Conservation (phyloP, 2,888 invertebrate species). For the Drosophila barbarae region DNA sequence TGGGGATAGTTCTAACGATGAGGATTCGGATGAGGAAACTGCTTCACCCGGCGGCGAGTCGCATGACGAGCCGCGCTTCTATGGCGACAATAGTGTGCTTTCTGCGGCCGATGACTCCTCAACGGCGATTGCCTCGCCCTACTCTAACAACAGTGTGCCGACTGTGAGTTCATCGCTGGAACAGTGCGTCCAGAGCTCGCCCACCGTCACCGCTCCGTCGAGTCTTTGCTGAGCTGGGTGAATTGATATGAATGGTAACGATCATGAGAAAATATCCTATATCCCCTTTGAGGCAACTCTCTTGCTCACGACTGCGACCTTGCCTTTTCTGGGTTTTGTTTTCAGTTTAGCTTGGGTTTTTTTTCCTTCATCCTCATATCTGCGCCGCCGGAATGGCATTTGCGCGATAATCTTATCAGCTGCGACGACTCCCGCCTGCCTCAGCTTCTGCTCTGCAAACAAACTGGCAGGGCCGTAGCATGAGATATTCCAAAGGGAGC, state of each 20-base stretch:
- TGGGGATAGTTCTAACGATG: slow-evolving; percentile 78
- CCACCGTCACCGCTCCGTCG: slow-evolving; percentile 7
- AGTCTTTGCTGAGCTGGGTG: slow-evolving; percentile 19
- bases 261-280: background rate
- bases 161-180: background rate
- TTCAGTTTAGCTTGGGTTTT: slow-evolving; percentile 3
- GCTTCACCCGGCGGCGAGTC: slow-evolving; percentile 61
- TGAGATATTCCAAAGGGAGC: slow-evolving; percentile 18
- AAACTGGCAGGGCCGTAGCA: slow-evolving; percentile 5
- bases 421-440: background rate
- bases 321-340: slow-evolving; percentile 12
- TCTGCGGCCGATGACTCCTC: slow-evolving; percentile 62
- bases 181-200: slow-evolving; percentile 8
- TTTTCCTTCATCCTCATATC: background rate
- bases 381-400: slow-evolving; percentile 6
- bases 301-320: slow-evolving; percentile 13
- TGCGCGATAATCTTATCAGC: slow-evolving; percentile 48
- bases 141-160: slow-evolving; percentile 39
- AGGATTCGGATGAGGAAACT: slow-evolving; percentile 79
- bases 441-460: slow-evolving; percentile 35
- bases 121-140: slow-evolving; percentile 33
- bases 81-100: slow-evolving; percentile 73
- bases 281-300: background rate
- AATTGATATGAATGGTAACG: slow-evolving; percentile 5
- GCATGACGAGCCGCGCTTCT: slow-evolving; percentile 79